Base-by-base conservation (phyloP, 2,888 invertebrate species). In the Polyommatus icarus region DNA sequence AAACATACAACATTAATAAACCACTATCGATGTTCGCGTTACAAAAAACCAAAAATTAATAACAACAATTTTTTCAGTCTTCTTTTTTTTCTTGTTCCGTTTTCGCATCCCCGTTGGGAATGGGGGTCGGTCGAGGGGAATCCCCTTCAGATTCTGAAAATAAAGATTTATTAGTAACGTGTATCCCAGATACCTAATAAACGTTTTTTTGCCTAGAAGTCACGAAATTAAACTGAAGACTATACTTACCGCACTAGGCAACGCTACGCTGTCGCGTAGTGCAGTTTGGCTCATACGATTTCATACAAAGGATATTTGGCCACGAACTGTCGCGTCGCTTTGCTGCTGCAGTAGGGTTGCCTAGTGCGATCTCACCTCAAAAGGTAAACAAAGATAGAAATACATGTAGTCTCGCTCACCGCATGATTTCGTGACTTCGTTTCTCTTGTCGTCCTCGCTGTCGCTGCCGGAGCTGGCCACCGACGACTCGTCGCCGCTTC, bases 1-100 rank as follows among this genome's bases (percentile, higher is more conserved):
- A 77, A 77, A 77, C 77, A 71, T 77, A 77, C 54, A 71, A 71
- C 77, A 77, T 78, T 79, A 77, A 71, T 76, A 76, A 79, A 78
- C 76, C 72, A 77, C 79, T 76, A 78, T 77, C 77, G 76, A 71
- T 71, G 76, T 76, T 76, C 71, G 76, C 50, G 71, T 77, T 54
- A 76, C 67, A 78, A 78, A 73, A 54, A 79, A 78, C 78, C 57
- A 78, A 78, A 57, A 79, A 78, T 78, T 79, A 81, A 76, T 79
- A 79, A 79, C 78, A 81, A 80, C 54, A 77, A 78, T 76, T 80
- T 75, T 24, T 75, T 94, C 93, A 94, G 93, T 94, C 93, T 93
- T 93, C 86, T 91, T 93, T 94, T 82, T 92, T 93, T 73, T 91
- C 90, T 36, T 80, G 80, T 40, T 83, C 82, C 83, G 91, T 86